These are phyloP conservation scores for Linepithema humile DNA, from an alignment of 1,140 invertebrate species.

Conservation along the genomic window DNA sequence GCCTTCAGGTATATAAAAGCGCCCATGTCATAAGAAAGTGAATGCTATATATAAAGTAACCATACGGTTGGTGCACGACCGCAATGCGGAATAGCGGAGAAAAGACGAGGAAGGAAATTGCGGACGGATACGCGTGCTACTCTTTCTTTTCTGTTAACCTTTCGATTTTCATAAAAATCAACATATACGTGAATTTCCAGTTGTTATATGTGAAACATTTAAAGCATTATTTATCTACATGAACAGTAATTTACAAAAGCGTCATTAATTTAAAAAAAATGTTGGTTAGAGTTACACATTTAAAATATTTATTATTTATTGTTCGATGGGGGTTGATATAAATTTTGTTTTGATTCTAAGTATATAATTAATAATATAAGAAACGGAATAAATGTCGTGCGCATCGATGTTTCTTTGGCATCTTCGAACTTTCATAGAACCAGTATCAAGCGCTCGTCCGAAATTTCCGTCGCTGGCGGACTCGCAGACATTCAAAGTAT, in stretches of 20 bases:
- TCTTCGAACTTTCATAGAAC: slow-evolving; percentile 74
- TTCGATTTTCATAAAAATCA: slow-evolving; percentile 14
- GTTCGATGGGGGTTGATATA: no score
- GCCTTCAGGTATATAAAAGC: slow-evolving; percentile 71
- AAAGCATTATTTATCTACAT: no score
- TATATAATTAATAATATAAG: background rate
- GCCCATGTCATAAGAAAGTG: slow-evolving; percentile 30
- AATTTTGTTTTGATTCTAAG: background rate
- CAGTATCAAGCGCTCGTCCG: slow-evolving; percentile 81
- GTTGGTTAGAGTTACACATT: no score
- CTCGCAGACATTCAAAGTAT: slow-evolving; percentile 80
- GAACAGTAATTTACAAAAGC: no score
- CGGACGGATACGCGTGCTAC: background rate
- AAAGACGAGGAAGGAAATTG: slow-evolving; percentile 37
- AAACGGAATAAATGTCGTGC: background rate
- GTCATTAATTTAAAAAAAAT: no score
- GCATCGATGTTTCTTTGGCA: slow-evolving; percentile 1
- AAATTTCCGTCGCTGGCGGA: slow-evolving; percentile 83
- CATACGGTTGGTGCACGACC: slow-evolving; percentile 17
- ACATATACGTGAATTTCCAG: background rate
- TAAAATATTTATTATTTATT: no score
- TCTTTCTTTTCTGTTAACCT: background rate
- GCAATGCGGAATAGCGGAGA: slow-evolving; percentile 32
- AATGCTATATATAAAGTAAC: slow-evolving; percentile 7
- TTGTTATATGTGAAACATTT: background rate